Base-by-base conservation (phyloP, 2,113 vertebrate species). In the Semicossyphus pulcher region DNA sequence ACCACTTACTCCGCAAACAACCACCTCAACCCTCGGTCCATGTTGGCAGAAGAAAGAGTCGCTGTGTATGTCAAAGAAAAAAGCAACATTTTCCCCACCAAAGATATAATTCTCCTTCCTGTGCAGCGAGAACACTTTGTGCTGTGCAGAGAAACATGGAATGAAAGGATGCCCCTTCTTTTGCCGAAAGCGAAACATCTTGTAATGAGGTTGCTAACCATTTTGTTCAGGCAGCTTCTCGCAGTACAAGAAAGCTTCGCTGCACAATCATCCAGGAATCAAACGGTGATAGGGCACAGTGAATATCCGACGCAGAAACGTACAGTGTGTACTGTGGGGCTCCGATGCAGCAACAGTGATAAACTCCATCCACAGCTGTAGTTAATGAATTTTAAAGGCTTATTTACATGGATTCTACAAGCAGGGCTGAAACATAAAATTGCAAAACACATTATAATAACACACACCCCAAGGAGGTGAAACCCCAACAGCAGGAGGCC, bases 361-460 rank as follows among this genome's bases (percentile, higher is more conserved):
- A 64, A 57, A 18, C 23, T 34, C 14, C 37, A 75, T 59, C 29
- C 67, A 53, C 10, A 68, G 62, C 37, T 60, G 61, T 29, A 20
- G 16, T 62, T 74, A 83, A 83, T 84, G 31, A 69, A 63, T 80
- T 71, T 52, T 12, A 76, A 83, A 75, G 29, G 57, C 53, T 58
- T 78, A 63, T 72, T 84, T 74, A 64, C 42, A 69, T 80, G 51
- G 62, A 76, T 68, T 53, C 26, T 67, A 80, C 69, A 73, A 66
- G 45, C 54, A 4, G 11, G 51, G 31, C 10, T 71, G 45, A 86
- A 79, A 81, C 15, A 48, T 48, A 68, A 64, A 81, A 86, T 18
- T 80, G 45, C 72, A 81, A 65, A 81, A 76, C 60, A 73, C 56
- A 54, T 21, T 57, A 51, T 67, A 57, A 82, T 79, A 65, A 63